Base-by-base conservation (phyloP, 2,797 vertebrate genomes). In the Clarias fuscus region DNA sequence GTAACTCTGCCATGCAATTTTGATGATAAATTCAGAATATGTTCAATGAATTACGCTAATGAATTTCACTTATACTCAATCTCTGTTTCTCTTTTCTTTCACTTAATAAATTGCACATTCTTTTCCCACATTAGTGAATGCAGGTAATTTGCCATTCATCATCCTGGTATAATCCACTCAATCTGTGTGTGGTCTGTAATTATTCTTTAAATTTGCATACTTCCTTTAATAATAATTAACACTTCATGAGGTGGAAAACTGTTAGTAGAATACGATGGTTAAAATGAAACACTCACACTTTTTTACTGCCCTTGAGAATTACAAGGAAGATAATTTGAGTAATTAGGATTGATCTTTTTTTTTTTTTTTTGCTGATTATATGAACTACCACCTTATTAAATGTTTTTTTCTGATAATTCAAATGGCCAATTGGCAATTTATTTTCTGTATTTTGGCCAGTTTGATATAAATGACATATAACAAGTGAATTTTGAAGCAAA, bases 201-300 rank as follows among this genome's bases (percentile, higher is more conserved):
- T 58, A 77, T 77, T 71, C 40, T 24, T 73, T 43, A 48, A 73
- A 48, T 48, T 56, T 18, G n/a, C 48, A 53, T 76, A n/a, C 48
- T 75, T 30, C 48, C 48, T 76, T 76, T 76, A 58, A 56, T 75
- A 53, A 75, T 76, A 56, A 76, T 56, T 30, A 56, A 78, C 22
- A 33, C 27, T 61, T 61, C 4, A 37, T 61, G 18, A 56, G 59
- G 56, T 58, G 15, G 75, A 78, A 78, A 61, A 56, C 18, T 78
- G 18, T 18, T 5, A 61, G 76, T 22, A 58, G 61, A 78, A 22
- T 61, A 33, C 13, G 18, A 59, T 59, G 56, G 53, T 22, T 77
- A 30, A 33, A 30, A 59, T 77, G 53, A 33, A 77, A 58, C 4
- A 14, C 48, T 18, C 1, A 59, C 53, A 58, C 43, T 53, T 56